phyloP scores from a whole-genome alignment of 1,140 invertebrate species.

The Eurytemora carolleeae region DNA sequence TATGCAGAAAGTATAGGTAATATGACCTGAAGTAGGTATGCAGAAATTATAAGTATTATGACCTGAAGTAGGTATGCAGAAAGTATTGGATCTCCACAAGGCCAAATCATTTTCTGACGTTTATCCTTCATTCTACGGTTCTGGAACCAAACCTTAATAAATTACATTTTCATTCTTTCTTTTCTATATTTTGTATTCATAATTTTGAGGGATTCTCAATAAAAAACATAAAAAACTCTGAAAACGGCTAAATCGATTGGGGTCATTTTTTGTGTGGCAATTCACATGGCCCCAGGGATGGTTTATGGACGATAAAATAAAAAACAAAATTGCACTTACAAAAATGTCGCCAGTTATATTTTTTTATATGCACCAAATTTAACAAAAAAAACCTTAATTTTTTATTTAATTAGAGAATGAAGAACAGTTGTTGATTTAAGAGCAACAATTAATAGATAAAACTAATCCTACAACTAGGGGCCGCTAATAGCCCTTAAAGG shows the following conservation, averaged over 20 bases:
- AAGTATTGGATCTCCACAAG: slow-evolving; percentile 74
- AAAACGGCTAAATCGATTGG: not conserved
- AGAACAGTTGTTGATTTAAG: not conserved
- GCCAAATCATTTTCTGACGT: slow-evolving; percentile 80
- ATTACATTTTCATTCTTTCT: not conserved
- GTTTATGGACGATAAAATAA: too few relatives aligned
- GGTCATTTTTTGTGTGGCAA: too few relatives aligned
- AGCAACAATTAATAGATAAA: not conserved
- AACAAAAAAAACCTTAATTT: not conserved
- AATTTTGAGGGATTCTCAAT: not conserved
- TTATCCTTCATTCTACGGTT: slow-evolving; percentile 99
- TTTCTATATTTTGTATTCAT: not conserved
- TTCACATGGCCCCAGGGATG: not conserved
- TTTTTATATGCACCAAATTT: too few relatives aligned
- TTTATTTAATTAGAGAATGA: not conserved
- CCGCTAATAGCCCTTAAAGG: not conserved
- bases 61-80: slow-evolving; percentile 71
- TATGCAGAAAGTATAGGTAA: not conserved
- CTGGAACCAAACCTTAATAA: slow-evolving; percentile 87
- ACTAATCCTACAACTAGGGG: not conserved
- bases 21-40: not conserved
- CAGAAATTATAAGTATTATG: not conserved
- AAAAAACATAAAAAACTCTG: not conserved
- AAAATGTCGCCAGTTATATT: too few relatives aligned
- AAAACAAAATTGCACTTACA: too few relatives aligned